Conservation (phyloP, 2,797 vertebrate species). For the Channallabes apus region DNA sequence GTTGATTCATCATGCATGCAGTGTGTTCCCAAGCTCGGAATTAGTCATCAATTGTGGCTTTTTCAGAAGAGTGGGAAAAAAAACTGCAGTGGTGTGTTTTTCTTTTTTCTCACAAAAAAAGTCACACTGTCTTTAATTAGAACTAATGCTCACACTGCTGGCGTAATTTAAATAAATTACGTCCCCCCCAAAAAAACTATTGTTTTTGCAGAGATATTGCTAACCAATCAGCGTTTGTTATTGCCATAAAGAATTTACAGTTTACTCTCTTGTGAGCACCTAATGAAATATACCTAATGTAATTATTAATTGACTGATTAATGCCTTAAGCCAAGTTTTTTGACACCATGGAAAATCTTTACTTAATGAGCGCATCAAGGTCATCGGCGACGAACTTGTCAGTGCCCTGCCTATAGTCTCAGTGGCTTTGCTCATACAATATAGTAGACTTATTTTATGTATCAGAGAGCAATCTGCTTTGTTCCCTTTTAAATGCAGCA, state of each 20-base stretch:
- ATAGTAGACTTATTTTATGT: constrained; percentile 8
- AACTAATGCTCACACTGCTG: constrained; percentile 38
- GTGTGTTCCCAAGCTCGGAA: constrained; percentile 44
- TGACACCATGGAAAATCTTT: constrained; percentile 37
- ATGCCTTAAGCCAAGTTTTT: constrained; percentile 39
- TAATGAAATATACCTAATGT: constrained; percentile 37
- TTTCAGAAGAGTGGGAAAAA: constrained; percentile 30
- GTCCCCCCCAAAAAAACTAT: neutral
- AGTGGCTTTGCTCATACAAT: constrained; percentile 10
- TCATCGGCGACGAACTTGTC: constrained; percentile 3
- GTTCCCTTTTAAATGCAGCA: constrained; percentile 34
- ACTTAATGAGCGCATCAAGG: constrained; percentile 40
- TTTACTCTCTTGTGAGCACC: constrained; percentile 33
- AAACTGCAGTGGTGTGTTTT: constrained; percentile 29
- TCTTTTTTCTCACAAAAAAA: constrained; percentile 34
- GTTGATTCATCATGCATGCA: constrained; percentile 53
- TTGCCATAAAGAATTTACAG: constrained; percentile 20
- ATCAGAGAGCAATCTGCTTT: constrained; percentile 23
- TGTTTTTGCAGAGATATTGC: constrained; percentile 25
- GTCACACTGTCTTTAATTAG: constrained; percentile 39
- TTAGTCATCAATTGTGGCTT: constrained; percentile 52
- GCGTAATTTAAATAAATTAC: constrained; percentile 43
- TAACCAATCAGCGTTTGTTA: constrained; percentile 18
- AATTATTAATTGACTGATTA: constrained; percentile 48
- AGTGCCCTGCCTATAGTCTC: neutral